Percentiles rank a stretch among this genome's conserved stretches.
These are phyloP conservation scores for Penaeus chinensis DNA, from an alignment of 1,140 invertebrate species.

Conservation along the genomic window DNA sequence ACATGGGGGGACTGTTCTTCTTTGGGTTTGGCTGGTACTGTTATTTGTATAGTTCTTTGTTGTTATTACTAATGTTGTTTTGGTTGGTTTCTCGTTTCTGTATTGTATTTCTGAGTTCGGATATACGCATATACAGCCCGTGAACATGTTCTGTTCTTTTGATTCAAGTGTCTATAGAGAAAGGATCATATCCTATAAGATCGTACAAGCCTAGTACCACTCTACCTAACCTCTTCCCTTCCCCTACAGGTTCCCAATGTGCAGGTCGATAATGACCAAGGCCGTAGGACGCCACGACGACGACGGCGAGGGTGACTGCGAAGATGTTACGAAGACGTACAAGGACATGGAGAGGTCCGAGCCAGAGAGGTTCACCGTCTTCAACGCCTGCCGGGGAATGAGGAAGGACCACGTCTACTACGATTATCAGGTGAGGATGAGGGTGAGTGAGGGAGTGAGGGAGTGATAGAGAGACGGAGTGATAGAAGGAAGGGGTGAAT, in stretches of 20 bases:
- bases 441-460: neutral
- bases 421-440: slow-evolving; percentile 51
- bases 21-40: neutral
- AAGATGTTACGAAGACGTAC: slow-evolving; percentile 55
- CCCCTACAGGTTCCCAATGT: slow-evolving; percentile 38
- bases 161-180: no score
- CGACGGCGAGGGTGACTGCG: slow-evolving; percentile 54
- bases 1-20: no score
- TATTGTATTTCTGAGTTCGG: no score
- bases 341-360: slow-evolving; percentile 66
- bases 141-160: no score
- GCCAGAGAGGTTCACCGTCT: slow-evolving; percentile 76
- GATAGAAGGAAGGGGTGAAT: no score
- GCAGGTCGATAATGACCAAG: slow-evolving; percentile 54
- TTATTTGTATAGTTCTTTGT: neutral
- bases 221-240: neutral
- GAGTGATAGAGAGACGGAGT: neutral
- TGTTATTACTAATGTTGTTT: no score
- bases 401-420: slow-evolving; percentile 69
- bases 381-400: slow-evolving; percentile 76
- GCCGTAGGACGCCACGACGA: slow-evolving; percentile 55
- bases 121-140: no score
- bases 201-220: no score
- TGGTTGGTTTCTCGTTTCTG: no score
- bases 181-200: no score